These are phyloP conservation scores for Phytoseiulus persimilis DNA, from an alignment of 2,888 invertebrate genomes.

Conservation along the genomic window DNA sequence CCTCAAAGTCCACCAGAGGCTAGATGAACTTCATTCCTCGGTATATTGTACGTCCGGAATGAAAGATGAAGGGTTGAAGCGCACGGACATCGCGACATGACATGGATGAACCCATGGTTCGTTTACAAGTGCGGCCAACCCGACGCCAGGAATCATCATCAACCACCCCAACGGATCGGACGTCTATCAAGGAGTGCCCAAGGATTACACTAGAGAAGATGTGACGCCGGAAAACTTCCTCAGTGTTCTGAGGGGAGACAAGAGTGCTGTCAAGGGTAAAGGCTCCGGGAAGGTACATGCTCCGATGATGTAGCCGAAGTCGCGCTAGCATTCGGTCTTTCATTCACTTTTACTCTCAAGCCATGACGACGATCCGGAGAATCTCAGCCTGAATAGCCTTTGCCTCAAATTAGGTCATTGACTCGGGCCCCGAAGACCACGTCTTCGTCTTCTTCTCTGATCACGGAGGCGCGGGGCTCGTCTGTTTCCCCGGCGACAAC, in stretches of 20 bases:
- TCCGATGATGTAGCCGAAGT: conserved; percentile 46
- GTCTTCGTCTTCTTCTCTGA: conserved; percentile 59
- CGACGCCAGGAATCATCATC: conserved; percentile 56
- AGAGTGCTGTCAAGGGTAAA: conserved; percentile 51
- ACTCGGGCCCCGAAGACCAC: conserved; percentile 56
- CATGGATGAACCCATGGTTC: too few species aligned
- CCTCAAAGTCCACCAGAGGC: too few species aligned
- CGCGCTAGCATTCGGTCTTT: too few species aligned
- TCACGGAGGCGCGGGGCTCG: conserved; percentile 57
- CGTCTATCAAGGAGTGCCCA: conserved; percentile 56
- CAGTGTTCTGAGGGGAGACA: conserved; percentile 55
- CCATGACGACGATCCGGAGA: conserved; percentile 45
- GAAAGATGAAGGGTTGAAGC: too few species aligned
- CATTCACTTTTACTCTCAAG: too few species aligned
- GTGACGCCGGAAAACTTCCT: conserved; percentile 57
- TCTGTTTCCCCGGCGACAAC: conserved; percentile 54
- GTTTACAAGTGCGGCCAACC: conserved; percentile 54
- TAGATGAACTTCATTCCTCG: too few species aligned
- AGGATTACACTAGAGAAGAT: conserved; percentile 55
- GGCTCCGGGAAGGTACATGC: conserved; percentile 54
- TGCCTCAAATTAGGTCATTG: conserved; percentile 41
- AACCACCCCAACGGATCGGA: conserved; percentile 56
- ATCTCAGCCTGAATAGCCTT: not conserved
- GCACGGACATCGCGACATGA: too few species aligned
- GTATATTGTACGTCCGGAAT: too few species aligned